Base-by-base conservation (phyloP, 2,113 vertebrate genomes). In the Myxocyprinus asiaticus region DNA sequence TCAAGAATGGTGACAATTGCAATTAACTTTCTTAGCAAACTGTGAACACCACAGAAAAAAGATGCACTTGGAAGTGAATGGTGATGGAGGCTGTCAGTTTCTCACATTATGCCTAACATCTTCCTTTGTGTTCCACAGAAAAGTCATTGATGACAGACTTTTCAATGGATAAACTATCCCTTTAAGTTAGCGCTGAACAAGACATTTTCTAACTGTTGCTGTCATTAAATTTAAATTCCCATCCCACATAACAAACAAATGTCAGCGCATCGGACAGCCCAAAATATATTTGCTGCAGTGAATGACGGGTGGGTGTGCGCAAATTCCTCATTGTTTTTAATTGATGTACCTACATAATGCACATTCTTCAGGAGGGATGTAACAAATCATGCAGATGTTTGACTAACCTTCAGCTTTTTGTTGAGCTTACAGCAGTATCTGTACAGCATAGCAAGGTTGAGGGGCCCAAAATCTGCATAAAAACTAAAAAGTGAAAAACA, bases 341-440 rank as follows among this genome's bases (percentile, higher is more conserved):
- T 72, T 70, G 50, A 42, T 48, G 15, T 45, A 59, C 15, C 66
- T 67, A 77, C 85, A 87, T 89, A 88, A 73, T 84, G 78, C 66
- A 79, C 83, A 90, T 90, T 88, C 83, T 82, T 77, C 71, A 6
- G 4, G 3, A 65, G 82, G 84, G 83, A 65, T 75, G 45, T 8
- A 15, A 67, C 47, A 5, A 73, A 63, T 14, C 9, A 47, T 73
- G 73, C 67, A 83, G 33, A 63, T 43, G 9, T 9, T 81, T 82
- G 10, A 87, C 95, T 96, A 91, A 98, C 97, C 94, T 99, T 98
- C 33, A 98, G 90, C 80, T 98, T 99, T 90, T 98, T 99, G 93
- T 96, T 98, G 81, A 99, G 94, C 88, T 97, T 98, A 92, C 96
- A 99, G 94, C 97, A 98, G 91, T 97, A 99, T 89, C 96, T 92